Conservation (phyloP, 2,888 invertebrate species). For the Lepidochrysops patricia region DNA sequence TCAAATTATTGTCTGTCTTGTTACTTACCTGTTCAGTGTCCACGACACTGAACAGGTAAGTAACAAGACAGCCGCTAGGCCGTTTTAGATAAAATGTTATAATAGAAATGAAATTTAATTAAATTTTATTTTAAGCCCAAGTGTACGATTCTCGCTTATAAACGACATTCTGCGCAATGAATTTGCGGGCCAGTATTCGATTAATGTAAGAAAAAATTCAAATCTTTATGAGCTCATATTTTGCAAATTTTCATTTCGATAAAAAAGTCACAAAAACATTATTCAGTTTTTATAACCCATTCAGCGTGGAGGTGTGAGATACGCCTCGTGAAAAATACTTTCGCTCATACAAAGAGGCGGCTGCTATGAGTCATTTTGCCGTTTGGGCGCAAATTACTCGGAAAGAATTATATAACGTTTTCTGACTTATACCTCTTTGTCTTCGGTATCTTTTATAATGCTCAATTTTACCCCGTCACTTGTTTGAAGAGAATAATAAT, state of each 20-base stretch:
- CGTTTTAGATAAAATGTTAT: no score
- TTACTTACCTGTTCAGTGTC: no score
- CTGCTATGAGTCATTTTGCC: conserved; percentile 3
- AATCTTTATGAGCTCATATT: conserved; percentile 5
- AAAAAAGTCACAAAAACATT: conserved; percentile 13
- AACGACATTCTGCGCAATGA: no score
- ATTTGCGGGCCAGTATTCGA: no score
- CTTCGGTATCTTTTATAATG: background rate
- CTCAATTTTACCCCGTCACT: background rate
- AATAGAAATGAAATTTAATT: no score
- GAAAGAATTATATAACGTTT: background rate
- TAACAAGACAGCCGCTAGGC: no score
- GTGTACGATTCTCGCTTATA: no score
- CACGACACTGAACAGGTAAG: no score
- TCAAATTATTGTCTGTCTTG: no score
- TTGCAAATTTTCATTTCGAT: conserved; percentile 10
- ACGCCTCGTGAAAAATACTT: conserved; percentile 1
- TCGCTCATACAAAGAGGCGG: background rate
- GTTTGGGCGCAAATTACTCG: background rate
- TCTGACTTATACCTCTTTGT: background rate
- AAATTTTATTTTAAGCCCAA: no score
- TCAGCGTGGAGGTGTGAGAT: background rate
- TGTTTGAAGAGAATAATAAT: no score
- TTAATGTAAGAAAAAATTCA: background rate
- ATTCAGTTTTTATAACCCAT: conserved; percentile 12